Evolutionary conservation across 2,113 vertebrate species (phyloP), one percentile per base, ranked within the genome.

Genomic region (Cynocephalus volans): DNA sequence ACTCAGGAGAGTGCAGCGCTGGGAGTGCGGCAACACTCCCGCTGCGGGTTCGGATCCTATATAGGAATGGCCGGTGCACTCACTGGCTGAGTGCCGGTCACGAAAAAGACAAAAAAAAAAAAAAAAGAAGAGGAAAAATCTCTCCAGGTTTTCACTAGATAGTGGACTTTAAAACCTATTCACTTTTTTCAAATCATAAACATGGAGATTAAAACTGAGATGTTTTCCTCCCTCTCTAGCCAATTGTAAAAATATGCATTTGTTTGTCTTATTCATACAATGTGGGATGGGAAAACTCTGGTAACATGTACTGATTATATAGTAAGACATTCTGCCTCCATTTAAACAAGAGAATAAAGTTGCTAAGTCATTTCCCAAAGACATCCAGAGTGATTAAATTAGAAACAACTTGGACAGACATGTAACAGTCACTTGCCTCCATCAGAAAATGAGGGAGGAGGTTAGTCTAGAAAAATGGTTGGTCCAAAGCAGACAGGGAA

Each of bases 301-400:
- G 70, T 93, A 93, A 91, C 12, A 52, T 82, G 89, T 33, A 93
- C 48, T 77, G 56, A 95, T 85, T 93, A 86, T 72, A 70, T 11
- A 88, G n/a, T 88, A 86, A 94, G 80, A n/a, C 70, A 67, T 45
- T 90, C 76, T 95, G 31, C 13, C 52, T 96, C 56, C n/a, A 81
- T 85, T 88, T 82, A 79, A 95, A 73, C 33, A 89, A 93, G 72
- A 87, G 21, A 76, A 48, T 62, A 91, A 79, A 76, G 19, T 28
- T 76, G 18, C 58, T 81, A 94, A 67, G 26, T 89, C 48, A 89
- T 92, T 96, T 95, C 23, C 56, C 45, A 64, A 69, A 94, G n/a
- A 52, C 52, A 73, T 62, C 48, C 26, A 67, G 70, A 93, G 8
- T 73, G 80, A 87, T 45, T 90, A 86, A 81, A 83, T 96, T 67